A percentile compares a stretch with the other conserved stretches of the same genome.
Evolutionary conservation across 2,888 invertebrate genomes (phyloP).

Genomic region (Drosophila rubida): DNA sequence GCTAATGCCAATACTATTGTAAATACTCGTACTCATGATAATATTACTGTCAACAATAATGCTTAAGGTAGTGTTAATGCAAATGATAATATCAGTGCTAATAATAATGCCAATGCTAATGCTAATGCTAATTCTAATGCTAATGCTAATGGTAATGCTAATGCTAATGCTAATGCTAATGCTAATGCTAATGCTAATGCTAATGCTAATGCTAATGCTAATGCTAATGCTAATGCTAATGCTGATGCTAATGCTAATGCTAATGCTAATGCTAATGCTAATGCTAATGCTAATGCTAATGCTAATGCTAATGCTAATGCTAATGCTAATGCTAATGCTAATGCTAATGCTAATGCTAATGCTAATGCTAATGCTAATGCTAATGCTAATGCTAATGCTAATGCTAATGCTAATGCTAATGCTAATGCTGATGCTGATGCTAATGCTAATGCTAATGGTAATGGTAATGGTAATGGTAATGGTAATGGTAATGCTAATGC

Average conservation of each 20-base stretch:
- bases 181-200: neutral
- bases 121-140: neutral
- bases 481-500: neutral
- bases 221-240: neutral
- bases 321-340: neutral
- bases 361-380: neutral
- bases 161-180: conserved; percentile 1
- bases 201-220: neutral
- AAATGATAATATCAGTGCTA: neutral
- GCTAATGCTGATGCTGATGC: conserved; percentile 1
- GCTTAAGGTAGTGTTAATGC: neutral
- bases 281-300: conserved; percentile 1
- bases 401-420: neutral
- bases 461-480: neutral
- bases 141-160: conserved; percentile 4
- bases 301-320: neutral
- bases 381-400: conserved; percentile 1
- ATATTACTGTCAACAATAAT: neutral
- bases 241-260: neutral
- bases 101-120: neutral
- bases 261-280: neutral
- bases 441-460: conserved; percentile 1
- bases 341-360: neutral
- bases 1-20: neutral
- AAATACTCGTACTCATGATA: neutral